A percentile compares a stretch with the other conserved stretches of the same genome.
phyloP scores from a whole-genome alignment of 2,797 vertebrate genomes.

The Threskiornis aethiopicus region DNA sequence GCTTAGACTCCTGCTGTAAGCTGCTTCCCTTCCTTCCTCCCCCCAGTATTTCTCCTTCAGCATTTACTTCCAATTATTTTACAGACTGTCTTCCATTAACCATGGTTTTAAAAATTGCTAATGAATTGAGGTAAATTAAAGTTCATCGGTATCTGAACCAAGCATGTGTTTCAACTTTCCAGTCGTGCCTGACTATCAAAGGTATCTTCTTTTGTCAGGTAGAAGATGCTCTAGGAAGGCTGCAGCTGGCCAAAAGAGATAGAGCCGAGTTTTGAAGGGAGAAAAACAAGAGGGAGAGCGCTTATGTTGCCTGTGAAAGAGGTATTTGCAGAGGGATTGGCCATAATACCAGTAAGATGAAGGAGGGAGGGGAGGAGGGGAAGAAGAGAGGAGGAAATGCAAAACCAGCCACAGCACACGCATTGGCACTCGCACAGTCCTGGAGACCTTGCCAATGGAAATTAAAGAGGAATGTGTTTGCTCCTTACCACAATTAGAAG shows the following conservation, averaged over 20 bases:
- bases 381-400: background rate
- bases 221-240: conserved; percentile 40
- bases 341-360: conserved; percentile 14
- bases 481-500: conserved; percentile 63
- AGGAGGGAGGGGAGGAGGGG: background rate
- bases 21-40: background rate
- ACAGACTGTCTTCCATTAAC: conserved; percentile 53
- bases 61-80: conserved; percentile 67
- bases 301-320: background rate
- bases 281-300: background rate
- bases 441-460: conserved; percentile 53
- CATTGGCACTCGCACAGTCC: conserved; percentile 28
- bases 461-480: conserved; percentile 59
- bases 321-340: conserved; percentile 26
- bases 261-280: conserved; percentile 35
- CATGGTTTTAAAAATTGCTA: conserved; percentile 56
- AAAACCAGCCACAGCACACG: background rate
- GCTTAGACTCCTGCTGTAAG: conserved; percentile 49
- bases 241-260: conserved; percentile 69
- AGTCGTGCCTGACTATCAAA: conserved; percentile 56
- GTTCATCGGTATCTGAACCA: conserved; percentile 63
- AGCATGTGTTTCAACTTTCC: conserved; percentile 42
- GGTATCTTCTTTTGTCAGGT: conserved; percentile 71
- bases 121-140: conserved; percentile 68
- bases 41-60: conserved; percentile 16